Evolutionary conservation across 2,113 vertebrate species (phyloP).

Genomic region (Odocoileus virginianus): DNA sequence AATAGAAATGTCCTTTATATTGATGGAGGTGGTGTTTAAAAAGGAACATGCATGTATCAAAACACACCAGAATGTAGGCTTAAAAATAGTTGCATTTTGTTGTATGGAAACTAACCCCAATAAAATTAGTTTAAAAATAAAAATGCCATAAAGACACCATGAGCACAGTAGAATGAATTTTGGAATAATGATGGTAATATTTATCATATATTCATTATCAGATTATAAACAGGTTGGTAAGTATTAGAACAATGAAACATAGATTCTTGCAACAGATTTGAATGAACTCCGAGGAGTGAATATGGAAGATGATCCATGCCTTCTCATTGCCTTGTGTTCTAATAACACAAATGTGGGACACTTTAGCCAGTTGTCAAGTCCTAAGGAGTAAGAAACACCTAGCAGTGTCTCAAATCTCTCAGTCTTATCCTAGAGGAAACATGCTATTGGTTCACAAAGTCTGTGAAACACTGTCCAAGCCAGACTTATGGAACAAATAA

Average conservation of each 20-base stretch:
- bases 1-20: not conserved
- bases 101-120: not conserved
- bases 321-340: slow-evolving; percentile 19
- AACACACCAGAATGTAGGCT: not conserved
- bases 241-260: not conserved
- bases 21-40: not conserved
- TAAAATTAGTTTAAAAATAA: not conserved
- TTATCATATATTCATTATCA: not conserved
- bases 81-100: not conserved
- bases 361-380: slow-evolving; percentile 23
- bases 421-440: slow-evolving; percentile 36
- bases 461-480: slow-evolving; percentile 11
- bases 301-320: not conserved
- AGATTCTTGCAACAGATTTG: not conserved
- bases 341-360: not conserved
- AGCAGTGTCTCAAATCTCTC: not conserved
- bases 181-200: not conserved
- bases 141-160: not conserved
- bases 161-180: not conserved
- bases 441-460: not conserved
- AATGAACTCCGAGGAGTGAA: not conserved
- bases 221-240: not conserved
- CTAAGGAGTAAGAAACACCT: slow-evolving; percentile 24
- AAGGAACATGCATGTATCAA: not conserved
- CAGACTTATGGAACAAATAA: not conserved